Percentiles rank a stretch among this genome's conserved stretches.
Evolutionary conservation across 2,888 invertebrate species (phyloP).

Genomic region (Gortyna flavago): DNA sequence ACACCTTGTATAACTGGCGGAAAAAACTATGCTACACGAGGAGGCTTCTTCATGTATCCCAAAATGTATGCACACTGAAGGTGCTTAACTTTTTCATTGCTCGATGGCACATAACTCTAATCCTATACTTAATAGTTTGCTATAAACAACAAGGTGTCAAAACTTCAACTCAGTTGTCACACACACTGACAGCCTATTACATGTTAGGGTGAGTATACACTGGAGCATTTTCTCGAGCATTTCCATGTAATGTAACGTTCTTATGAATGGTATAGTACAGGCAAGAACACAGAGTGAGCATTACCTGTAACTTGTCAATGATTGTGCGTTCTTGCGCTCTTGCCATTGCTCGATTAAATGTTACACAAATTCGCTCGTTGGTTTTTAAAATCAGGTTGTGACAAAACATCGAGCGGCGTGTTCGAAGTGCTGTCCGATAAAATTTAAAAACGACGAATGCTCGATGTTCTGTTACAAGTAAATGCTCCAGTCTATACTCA

Average conservation of each 20-base stretch:
- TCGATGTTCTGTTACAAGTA: background rate
- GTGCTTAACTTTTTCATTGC: background rate
- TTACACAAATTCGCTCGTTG: background rate
- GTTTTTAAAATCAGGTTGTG: background rate
- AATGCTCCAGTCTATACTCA: background rate
- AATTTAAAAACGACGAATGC: background rate
- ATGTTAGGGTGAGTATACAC: too few species aligned
- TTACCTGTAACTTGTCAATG: background rate
- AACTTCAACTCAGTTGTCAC: conserved; percentile 3
- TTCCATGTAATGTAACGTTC: too few species aligned
- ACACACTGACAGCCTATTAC: background rate
- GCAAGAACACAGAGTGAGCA: too few species aligned
- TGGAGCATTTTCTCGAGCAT: too few species aligned
- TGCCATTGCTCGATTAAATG: background rate
- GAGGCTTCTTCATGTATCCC: too few species aligned
- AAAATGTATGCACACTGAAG: too few species aligned
- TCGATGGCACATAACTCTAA: background rate
- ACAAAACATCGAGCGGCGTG: too few species aligned
- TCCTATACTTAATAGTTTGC: conserved; percentile 13
- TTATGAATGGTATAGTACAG: too few species aligned
- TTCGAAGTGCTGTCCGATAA: too few species aligned
- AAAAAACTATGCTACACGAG: too few species aligned
- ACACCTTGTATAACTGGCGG: too few species aligned
- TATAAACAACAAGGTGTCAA: background rate
- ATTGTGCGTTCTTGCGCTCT: background rate